Conservation (phyloP, 2,888 invertebrate genomes). For the Punctoribates punctum region DNA sequence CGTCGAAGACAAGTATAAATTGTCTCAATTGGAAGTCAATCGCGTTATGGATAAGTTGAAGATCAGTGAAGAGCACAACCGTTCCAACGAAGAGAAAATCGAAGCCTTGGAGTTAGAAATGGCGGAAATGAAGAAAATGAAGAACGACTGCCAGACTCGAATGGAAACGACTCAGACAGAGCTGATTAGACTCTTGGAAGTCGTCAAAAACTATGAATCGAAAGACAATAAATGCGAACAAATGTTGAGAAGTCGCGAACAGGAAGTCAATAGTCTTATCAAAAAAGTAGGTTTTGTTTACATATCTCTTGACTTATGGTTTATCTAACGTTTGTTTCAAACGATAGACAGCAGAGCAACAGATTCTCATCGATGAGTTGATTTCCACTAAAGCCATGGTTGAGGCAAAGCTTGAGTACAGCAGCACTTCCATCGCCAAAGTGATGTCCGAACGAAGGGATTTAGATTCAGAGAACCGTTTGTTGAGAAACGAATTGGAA, state of each 20-base stretch:
- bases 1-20: background rate
- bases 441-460: conserved; percentile 5
- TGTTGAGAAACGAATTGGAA: conserved; percentile 13
- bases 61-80: background rate
- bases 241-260: background rate
- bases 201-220: background rate
- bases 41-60: conserved; percentile 8
- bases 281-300: background rate
- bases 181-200: background rate
- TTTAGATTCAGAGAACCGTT: conserved; percentile 3
- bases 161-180: background rate
- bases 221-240: background rate
- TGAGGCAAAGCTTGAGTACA: background rate
- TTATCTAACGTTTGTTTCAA: background rate
- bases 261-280: background rate
- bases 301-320: background rate
- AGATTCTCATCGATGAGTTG: background rate
- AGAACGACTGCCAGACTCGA: background rate
- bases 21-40: conserved; percentile 13
- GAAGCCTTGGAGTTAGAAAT: conserved; percentile 38
- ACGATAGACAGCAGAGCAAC: conserved; percentile 3
- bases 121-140: conserved; percentile 1
- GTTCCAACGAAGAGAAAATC: background rate
- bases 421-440: background rate
- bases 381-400: background rate